phyloP scores from a whole-genome alignment of 2,797 vertebrate species.

The Gallinago nigripennis region DNA sequence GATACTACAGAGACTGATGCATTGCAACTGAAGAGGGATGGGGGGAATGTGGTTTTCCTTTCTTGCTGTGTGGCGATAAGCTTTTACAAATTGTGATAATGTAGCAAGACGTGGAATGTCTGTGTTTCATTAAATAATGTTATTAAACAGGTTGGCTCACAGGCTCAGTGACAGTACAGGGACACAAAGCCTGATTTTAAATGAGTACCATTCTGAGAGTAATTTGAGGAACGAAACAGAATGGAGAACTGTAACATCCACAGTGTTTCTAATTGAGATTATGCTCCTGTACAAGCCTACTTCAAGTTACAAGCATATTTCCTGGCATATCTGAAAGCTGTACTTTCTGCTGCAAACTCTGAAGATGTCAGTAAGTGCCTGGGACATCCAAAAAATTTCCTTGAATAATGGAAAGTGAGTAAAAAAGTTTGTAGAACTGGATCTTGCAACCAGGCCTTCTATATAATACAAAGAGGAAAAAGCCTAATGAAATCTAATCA shows the following conservation, averaged over 20 bases:
- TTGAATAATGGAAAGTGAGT: neutral
- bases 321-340: neutral
- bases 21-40: rapidly evolving
- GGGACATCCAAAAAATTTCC: neutral
- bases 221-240: neutral
- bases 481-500: neutral
- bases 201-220: neutral
- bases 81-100: rapidly evolving
- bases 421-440: neutral
- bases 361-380: neutral
- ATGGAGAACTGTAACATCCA: neutral
- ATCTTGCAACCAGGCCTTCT: neutral
- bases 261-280: neutral
- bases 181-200: neutral
- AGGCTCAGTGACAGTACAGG: neutral
- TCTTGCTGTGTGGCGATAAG: neutral
- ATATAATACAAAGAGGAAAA: neutral
- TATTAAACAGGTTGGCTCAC: neutral
- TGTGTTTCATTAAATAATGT: neutral
- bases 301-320: neutral
- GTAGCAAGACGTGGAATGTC: rapidly evolving
- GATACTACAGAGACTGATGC: neutral
- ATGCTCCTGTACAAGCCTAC: neutral
- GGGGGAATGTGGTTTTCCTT: neutral
- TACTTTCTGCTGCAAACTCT: too few species aligned